These are phyloP conservation scores for Drosophila pseudoananassae DNA, from an alignment of 1,140 invertebrate genomes.

Conservation along the genomic window DNA sequence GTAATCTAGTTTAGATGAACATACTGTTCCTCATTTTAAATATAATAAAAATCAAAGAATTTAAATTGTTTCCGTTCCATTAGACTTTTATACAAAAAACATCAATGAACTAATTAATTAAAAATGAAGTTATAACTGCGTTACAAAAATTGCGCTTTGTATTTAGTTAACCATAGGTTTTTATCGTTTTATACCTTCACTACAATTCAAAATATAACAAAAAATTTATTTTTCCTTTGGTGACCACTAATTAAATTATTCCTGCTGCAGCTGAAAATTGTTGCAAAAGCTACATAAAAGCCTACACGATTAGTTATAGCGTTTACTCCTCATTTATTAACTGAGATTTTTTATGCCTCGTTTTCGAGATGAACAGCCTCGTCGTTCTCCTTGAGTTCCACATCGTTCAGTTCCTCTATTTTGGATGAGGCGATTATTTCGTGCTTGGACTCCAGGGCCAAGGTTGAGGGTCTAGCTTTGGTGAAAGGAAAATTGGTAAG, in stretches of 20 bases:
- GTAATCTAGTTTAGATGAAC: neutral
- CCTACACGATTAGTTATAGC: slow-evolving; percentile 48
- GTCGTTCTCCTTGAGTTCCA: slow-evolving; percentile 45
- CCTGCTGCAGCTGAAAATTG: slow-evolving; percentile 36
- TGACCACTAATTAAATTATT: slow-evolving; percentile 18
- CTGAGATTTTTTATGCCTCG: slow-evolving; percentile 32
- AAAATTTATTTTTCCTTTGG: slow-evolving; percentile 12
- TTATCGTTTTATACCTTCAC: slow-evolving; percentile 24
- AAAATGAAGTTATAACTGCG: slow-evolving; percentile 20
- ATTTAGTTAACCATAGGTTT: slow-evolving; percentile 51
- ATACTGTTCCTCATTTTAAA: neutral
- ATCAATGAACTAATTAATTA: neutral
- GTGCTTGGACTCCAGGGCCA: slow-evolving; percentile 69
- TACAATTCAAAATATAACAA: slow-evolving; percentile 41
- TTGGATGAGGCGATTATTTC: slow-evolving; percentile 38
- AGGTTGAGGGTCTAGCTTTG: slow-evolving; percentile 73
- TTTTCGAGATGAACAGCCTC: slow-evolving; percentile 30
- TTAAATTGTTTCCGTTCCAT: neutral
- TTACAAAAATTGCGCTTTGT: slow-evolving; percentile 77
- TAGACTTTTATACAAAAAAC: neutral
- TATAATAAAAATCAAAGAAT: neutral
- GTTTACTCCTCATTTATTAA: slow-evolving; percentile 32
- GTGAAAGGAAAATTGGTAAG: slow-evolving; percentile 77
- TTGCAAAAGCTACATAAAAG: slow-evolving; percentile 74
- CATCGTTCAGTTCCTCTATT: slow-evolving; percentile 18